Conservation (phyloP, 2,113 vertebrate genomes). For the Formicarius rufipectus region DNA sequence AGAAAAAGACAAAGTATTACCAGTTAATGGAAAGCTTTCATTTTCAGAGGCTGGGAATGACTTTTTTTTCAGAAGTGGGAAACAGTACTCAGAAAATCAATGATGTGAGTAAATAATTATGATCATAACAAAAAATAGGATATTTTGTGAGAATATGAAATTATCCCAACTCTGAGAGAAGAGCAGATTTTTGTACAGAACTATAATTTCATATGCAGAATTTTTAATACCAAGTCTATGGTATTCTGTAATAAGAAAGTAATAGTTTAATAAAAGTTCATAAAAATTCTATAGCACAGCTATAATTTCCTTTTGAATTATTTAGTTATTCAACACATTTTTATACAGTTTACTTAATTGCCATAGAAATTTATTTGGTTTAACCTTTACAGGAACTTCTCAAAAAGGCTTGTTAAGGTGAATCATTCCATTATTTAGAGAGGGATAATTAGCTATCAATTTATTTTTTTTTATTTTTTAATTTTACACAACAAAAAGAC, state of each 20-base stretch:
- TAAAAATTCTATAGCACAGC: slow-evolving; percentile 28
- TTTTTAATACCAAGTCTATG: neutral
- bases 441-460: neutral
- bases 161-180: neutral
- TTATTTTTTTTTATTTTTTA: neutral
- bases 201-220: neutral
- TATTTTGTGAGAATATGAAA: neutral
- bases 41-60: neutral
- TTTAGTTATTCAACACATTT: slow-evolving; percentile 40
- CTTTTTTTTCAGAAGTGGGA: neutral
- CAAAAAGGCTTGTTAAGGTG: slow-evolving; percentile 23
- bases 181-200: neutral
- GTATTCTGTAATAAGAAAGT: neutral
- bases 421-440: neutral
- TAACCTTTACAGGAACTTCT: slow-evolving; percentile 4
- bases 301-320: slow-evolving; percentile 50
- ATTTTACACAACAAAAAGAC: neutral
- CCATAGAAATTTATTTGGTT: neutral
- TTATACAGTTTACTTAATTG: slow-evolving; percentile 25
- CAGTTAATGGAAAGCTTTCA: neutral
- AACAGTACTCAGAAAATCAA: neutral
- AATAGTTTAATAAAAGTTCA: slow-evolving; percentile 43
- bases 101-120: neutral
- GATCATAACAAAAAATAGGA: neutral
- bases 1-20: neutral